Percentiles rank a stretch among this genome's conserved stretches.
Evolutionary conservation across 2,113 vertebrate genomes (phyloP).

Genomic region (Varanus komodoensis): DNA sequence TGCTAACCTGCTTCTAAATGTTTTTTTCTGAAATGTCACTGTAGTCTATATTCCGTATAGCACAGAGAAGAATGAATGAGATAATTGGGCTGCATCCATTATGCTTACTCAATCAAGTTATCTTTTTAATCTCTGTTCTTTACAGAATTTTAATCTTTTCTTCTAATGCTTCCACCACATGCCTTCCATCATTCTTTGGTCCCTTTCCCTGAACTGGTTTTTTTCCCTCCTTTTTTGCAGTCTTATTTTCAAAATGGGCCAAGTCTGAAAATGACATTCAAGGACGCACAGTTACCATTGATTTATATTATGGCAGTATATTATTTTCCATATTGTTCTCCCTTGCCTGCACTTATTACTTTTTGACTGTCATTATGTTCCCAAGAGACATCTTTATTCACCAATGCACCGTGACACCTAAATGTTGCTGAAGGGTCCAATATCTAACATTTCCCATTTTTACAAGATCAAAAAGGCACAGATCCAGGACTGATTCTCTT

Average conservation of each 20-base stretch:
- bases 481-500: neutral
- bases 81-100: neutral
- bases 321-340: slow-evolving; percentile 29
- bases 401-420: neutral
- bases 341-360: slow-evolving; percentile 26
- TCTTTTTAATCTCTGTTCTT: slow-evolving; percentile 23
- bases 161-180: neutral
- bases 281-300: neutral
- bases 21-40: slow-evolving; percentile 11
- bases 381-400: slow-evolving; percentile 16
- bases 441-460: neutral
- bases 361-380: slow-evolving; percentile 3
- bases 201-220: neutral
- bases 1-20: slow-evolving; percentile 1
- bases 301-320: slow-evolving; percentile 20
- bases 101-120: neutral
- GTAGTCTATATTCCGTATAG: neutral
- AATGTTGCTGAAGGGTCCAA: neutral
- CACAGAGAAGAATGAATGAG: slow-evolving; percentile 18
- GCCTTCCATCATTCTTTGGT: neutral
- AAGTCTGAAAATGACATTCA: neutral
- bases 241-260: slow-evolving; percentile 28
- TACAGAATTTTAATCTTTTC: neutral
- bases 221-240: neutral
- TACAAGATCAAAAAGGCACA: neutral